Conservation (phyloP, 2,797 vertebrate genomes). For the Manis javanica region DNA sequence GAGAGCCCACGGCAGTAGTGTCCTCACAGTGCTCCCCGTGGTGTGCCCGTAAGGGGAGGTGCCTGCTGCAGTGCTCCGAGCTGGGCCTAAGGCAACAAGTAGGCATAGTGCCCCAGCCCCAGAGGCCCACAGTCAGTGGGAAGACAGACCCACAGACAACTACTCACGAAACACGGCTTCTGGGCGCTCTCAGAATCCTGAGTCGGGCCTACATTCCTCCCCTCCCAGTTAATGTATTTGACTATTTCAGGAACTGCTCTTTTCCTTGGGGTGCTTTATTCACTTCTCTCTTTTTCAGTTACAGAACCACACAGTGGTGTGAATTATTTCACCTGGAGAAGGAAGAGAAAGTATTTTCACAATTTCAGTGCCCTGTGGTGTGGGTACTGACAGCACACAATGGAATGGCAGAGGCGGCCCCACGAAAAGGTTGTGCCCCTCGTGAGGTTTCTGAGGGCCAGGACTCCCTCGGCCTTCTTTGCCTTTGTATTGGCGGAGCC, state of each 20-base stretch:
- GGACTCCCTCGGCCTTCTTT: not conserved
- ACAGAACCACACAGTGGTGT: not conserved
- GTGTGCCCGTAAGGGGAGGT: accelerated
- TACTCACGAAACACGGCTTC: not conserved
- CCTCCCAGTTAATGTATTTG: not conserved
- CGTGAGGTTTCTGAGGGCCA: not conserved
- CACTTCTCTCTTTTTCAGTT: not conserved
- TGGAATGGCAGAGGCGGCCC: accelerated
- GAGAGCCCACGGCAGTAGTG: accelerated
- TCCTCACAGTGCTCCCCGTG: not conserved
- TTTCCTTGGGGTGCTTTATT: accelerated
- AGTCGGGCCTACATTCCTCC: accelerated
- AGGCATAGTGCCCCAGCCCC: not conserved
- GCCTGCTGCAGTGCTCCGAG: accelerated
- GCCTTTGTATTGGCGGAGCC: not conserved
- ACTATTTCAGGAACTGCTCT: not conserved
- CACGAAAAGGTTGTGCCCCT: not conserved
- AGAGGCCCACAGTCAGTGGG: accelerated
- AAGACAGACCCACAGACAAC: not conserved
- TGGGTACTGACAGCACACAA: accelerated
- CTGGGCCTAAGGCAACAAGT: not conserved
- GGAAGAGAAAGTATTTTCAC: not conserved
- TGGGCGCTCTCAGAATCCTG: not conserved
- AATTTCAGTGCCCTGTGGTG: accelerated
- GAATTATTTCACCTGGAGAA: not conserved